Conservation (phyloP, 2,113 vertebrate genomes). For the Accipiter cooperii region DNA sequence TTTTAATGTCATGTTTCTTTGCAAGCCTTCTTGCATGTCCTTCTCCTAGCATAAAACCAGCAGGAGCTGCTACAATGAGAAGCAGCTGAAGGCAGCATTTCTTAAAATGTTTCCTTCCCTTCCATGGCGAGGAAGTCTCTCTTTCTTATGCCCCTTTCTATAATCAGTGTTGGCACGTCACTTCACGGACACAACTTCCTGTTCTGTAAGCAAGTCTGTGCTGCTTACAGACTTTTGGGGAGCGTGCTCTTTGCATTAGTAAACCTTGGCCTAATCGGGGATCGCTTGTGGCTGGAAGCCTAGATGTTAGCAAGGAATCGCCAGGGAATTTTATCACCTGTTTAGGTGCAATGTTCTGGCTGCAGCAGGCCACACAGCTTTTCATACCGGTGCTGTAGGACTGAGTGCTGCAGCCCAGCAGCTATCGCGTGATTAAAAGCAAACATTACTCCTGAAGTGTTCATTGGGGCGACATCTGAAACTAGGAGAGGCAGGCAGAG, state of each 20-base stretch:
- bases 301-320: background rate
- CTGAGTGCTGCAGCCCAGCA: background rate
- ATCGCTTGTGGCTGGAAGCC: background rate
- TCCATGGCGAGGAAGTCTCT: background rate
- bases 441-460: background rate
- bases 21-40: background rate
- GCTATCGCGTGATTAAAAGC: background rate
- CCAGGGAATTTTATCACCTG: background rate
- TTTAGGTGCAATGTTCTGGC: background rate
- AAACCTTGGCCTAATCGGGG: background rate
- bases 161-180: background rate
- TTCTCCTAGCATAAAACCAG: background rate
- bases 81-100: background rate
- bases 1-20: background rate
- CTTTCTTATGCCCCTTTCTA: background rate
- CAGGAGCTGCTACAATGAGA: background rate
- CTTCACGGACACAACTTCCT: background rate
- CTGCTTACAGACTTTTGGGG: background rate
- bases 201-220: background rate
- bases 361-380: background rate
- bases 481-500: background rate
- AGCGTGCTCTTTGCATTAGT: background rate
- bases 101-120: background rate
- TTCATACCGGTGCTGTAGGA: background rate
- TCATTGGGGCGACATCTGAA: background rate